Evolutionary conservation across 2,113 vertebrate genomes (phyloP), one percentile per base, ranked within the genome.

Genomic region (Sorex fumeus): DNA sequence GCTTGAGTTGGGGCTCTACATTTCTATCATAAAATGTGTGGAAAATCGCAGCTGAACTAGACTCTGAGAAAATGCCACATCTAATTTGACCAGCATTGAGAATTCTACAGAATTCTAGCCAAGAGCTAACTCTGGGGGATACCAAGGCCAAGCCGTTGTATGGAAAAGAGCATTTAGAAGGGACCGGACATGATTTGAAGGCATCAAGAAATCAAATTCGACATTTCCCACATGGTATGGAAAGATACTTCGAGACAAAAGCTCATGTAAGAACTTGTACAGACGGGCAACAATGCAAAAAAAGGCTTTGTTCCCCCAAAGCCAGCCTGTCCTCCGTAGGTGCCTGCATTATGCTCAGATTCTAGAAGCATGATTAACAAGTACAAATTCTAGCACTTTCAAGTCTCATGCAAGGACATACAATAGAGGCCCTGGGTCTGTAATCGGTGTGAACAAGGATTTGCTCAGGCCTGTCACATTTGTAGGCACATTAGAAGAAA

Each of bases 191-290:
- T 98, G 70, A 98, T 13, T 53, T 12, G 98, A 1, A 97, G 98
- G 3, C 98, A 99, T 91, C 98, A 98, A 87, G 98, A 98, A 0
- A 98, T 99, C 84, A 99, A 99, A 67, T 98, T 98, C 0, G 98
- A 98, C 0, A 96, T 98, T 94, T 99, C 98, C 96, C 98, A 53
- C 98, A 95, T 98, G 99, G 34, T 99, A 98, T 87, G 98, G 98
- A 66, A 99, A 99, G 80, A 98, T 97, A 0, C 98, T 99, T 53
- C 4, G 53, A 53, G 13, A 53, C 8, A 53, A 99, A 99, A 96
- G 99, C 98, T 0, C 98, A 98, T 94, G 98, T 99, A 96, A 98
- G 98, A 91, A 99, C 98, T 34, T 99, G 98, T 97, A 99, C 98
- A 98, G 98, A 98, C 90, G 97, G 98, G 96, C 98, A 98, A 97